Evolutionary conservation across 1,140 invertebrate genomes (phyloP).

Genomic region (Brevipalpus yothersi): DNA sequence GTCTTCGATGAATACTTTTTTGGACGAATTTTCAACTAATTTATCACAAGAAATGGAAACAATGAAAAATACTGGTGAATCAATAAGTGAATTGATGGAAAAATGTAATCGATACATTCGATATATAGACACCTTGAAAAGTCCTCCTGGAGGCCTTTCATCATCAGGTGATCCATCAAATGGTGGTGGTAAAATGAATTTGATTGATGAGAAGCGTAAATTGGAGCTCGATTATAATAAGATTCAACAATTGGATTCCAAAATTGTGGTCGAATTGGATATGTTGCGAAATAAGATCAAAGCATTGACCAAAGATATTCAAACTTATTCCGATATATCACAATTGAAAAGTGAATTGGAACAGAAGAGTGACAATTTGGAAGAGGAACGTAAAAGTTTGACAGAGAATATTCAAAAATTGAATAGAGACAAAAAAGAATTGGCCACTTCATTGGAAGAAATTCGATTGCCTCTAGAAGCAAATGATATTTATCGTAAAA

Average conservation of each 20-base stretch:
- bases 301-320: slow-evolving; percentile 1
- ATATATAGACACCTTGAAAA: slow-evolving; percentile 2
- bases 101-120: slow-evolving; percentile 1
- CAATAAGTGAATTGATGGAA: slow-evolving; percentile 1
- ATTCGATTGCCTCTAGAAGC: neutral
- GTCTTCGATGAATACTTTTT: slow-evolving; percentile 2
- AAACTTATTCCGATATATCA: slow-evolving; percentile 3
- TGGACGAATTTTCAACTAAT: neutral
- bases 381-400: neutral
- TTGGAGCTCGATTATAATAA: slow-evolving; percentile 7
- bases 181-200: neutral
- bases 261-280: slow-evolving; percentile 4
- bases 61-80: neutral
- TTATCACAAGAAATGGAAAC: neutral
- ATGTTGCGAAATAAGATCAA: slow-evolving; percentile 1
- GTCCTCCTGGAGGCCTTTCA: neutral
- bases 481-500: neutral
- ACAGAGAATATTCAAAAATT: neutral
- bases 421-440: neutral
- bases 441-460: neutral
- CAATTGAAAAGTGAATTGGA: slow-evolving; percentile 4
- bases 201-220: slow-evolving; percentile 8
- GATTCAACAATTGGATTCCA: slow-evolving; percentile 5
- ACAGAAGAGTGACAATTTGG: neutral
- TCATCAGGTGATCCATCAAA: neutral